Evolutionary conservation across 2,888 invertebrate genomes (phyloP), one percentile per base, ranked within the genome.

Genomic region (Halictus quadricinctus): DNA sequence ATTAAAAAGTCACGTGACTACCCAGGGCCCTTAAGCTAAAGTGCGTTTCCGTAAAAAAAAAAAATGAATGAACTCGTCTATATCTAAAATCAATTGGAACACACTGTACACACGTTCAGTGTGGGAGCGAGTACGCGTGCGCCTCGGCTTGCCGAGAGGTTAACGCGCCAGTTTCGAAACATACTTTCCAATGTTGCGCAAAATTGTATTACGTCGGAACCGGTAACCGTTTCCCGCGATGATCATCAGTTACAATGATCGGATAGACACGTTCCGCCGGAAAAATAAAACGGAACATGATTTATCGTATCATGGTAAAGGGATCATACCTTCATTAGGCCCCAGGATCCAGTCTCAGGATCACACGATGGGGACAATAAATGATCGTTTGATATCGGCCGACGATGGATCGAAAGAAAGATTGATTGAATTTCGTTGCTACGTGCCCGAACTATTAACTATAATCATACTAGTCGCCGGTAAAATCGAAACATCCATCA

Each of bases 401-500:
- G 73, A 60, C 77, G 86, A 87, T 76, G 82, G 83, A 86, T 88
- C 86, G 81, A 86, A 82, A 83, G 87, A 78, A 87, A 91, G 90
- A 91, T 91, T 89, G 89, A 92, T 91, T 88, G 91, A 89, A 90
- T 90, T 91, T 90, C 88, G 88, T 89, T 85, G 84, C 81, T 84
- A 78, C 90, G 89, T 85, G 84, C 76, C 77, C 81, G 77, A 77
- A 85, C 90, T 88, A 89, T 90, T 89, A 90, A 88, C 86, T 81
- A 84, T 88, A 91, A 91, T 91, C 90, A 88, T 87, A 89, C 84
- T 75, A 84, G 88, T 77, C 85, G 85, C 77, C 78, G 83, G 88
- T 88, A 90, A 89, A 91, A 91, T 90, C 89, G 86, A 86, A 88
- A 82, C 91, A 92, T 92, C 91, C 89, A 91, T 92, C 91, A 91